Percentiles rank a stretch among this genome's conserved stretches.
phyloP scores from a whole-genome alignment of 1,140 invertebrate species.

The Coptotermes formosanus region DNA sequence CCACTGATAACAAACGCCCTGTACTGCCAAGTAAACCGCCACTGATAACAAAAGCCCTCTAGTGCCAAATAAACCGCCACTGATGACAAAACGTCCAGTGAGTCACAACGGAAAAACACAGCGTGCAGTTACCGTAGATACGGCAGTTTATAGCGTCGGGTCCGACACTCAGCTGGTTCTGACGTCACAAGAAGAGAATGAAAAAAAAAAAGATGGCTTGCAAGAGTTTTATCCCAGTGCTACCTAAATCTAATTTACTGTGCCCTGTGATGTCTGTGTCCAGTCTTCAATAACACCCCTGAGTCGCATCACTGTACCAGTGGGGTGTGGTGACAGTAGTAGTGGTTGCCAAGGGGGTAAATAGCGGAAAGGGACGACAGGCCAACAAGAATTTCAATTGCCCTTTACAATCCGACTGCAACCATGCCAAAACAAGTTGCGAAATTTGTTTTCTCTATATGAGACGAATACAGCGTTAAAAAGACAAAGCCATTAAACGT shows the following conservation, averaged over 20 bases:
- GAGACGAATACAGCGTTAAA: background rate
- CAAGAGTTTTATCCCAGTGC: slow-evolving; percentile 9
- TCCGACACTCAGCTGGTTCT: background rate
- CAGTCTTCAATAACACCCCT: background rate
- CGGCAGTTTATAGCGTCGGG: background rate
- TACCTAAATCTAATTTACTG: slow-evolving; percentile 14
- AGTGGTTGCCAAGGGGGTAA: background rate
- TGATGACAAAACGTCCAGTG: background rate
- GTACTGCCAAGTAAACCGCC: too few species aligned
- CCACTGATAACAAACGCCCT: too few species aligned
- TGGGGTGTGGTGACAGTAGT: background rate
- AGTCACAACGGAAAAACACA: background rate
- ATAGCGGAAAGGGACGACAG: background rate
- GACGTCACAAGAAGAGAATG: slow-evolving; percentile 4
- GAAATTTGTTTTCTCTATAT: background rate
- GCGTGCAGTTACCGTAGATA: background rate
- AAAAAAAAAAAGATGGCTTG: background rate
- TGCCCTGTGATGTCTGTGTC: background rate
- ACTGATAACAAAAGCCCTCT: too few species aligned
- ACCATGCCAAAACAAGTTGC: background rate
- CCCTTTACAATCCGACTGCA: background rate
- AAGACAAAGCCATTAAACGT: too few species aligned
- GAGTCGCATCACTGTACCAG: background rate
- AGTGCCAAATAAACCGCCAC: background rate
- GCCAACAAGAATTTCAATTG: background rate